These are phyloP conservation scores for Brachionus koreanus DNA, from an alignment of 1,140 invertebrate genomes.

Conservation along the genomic window DNA sequence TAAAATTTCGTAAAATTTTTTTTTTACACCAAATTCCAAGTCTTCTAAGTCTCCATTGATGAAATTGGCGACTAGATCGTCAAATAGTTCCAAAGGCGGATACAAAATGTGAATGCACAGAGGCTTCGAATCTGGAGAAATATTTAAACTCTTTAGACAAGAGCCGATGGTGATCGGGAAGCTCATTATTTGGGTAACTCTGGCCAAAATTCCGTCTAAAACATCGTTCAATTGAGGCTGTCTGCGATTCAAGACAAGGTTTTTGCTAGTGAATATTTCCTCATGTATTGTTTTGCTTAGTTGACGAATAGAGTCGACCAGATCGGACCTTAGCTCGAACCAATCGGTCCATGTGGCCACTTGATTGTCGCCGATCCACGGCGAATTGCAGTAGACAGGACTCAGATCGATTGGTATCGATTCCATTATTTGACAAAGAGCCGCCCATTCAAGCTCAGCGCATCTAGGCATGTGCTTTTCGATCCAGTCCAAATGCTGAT, in stretches of 20 bases:
- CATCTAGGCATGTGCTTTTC: slow-evolving; percentile 31
- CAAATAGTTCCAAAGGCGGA: slow-evolving; percentile 8
- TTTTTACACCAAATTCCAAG: not conserved
- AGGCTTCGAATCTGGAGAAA: not conserved
- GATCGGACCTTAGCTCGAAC: slow-evolving; percentile 1
- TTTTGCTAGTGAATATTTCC: not conserved
- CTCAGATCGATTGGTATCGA: not conserved
- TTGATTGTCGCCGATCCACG: not conserved
- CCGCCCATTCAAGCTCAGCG: slow-evolving; percentile 36
- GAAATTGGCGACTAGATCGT: not conserved
- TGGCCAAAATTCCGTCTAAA: slow-evolving; percentile 8
- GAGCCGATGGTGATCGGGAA: not conserved
- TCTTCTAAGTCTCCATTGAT: not conserved
- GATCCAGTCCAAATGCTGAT: slow-evolving; percentile 37
- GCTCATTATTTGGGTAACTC: slow-evolving; percentile 31
- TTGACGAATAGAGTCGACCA: not conserved
- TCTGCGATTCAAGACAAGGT: not conserved
- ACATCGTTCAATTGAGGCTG: not conserved
- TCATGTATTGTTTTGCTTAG: not conserved
- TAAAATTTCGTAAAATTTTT: slow-evolving; percentile 36
- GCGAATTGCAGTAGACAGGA: not conserved
- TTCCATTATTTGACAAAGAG: slow-evolving; percentile 17
- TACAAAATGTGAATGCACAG: slow-evolving; percentile 40
- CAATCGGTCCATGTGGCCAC: slow-evolving; percentile 29
- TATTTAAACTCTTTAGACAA: not conserved